Percentiles rank a stretch among this genome's conserved stretches.
These are phyloP conservation scores for Limnephilus marmoratus DNA, from an alignment of 2,888 invertebrate species.

Conservation along the genomic window DNA sequence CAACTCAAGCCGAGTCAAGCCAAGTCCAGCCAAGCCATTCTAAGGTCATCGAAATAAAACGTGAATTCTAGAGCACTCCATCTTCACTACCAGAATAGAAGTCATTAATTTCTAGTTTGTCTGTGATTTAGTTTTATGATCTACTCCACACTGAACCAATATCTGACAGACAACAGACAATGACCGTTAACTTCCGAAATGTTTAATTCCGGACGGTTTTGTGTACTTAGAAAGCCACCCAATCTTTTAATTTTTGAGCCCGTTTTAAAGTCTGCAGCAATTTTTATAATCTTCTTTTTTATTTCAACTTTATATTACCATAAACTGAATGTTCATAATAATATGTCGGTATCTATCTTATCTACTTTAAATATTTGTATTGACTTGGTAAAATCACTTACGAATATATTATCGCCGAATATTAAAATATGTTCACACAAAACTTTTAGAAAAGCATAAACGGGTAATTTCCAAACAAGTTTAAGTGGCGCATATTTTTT, in stretches of 20 bases:
- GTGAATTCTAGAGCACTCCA: background rate
- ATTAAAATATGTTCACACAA: too few species aligned
- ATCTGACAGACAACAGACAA: conserved; percentile 3
- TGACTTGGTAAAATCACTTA: background rate
- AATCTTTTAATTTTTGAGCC: background rate
- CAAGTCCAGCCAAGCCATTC: background rate
- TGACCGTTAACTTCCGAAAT: conserved; percentile 9
- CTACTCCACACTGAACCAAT: background rate
- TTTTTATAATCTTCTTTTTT: background rate
- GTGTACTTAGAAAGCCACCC: background rate
- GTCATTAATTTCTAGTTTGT: background rate
- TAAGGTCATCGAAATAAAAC: conserved; percentile 14
- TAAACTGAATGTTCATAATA: background rate
- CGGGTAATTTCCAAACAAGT: background rate
- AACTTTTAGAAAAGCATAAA: background rate
- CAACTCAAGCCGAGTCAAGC: background rate
- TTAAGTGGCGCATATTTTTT: background rate
- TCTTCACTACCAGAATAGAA: conserved; percentile 25
- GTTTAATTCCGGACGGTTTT: conserved; percentile 9
- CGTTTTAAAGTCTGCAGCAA: background rate
- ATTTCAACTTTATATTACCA: background rate
- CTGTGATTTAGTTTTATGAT: conserved; percentile 8
- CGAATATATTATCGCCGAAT: too few species aligned
- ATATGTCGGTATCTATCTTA: background rate
- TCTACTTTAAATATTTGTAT: too few species aligned